These are phyloP conservation scores for Azemiops feae DNA, from an alignment of 2,113 vertebrate species.

Conservation along the genomic window DNA sequence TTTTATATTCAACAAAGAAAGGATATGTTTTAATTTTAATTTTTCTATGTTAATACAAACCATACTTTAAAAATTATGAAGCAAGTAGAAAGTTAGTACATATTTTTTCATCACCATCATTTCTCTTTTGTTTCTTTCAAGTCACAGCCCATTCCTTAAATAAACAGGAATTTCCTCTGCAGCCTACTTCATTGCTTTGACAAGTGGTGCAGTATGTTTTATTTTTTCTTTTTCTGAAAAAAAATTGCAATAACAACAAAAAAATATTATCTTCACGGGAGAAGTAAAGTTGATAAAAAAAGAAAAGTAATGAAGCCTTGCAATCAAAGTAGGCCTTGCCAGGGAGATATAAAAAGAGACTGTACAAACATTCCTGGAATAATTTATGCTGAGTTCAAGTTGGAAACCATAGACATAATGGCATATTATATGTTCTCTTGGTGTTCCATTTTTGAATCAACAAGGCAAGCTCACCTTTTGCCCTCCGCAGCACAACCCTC, in stretches of 20 bases:
- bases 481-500: not conserved
- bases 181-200: constrained; percentile 36
- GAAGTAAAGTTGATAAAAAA: constrained; percentile 49
- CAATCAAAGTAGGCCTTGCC: constrained; percentile 59
- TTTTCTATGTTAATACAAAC: not conserved
- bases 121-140: constrained; percentile 34
- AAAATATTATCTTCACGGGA: constrained; percentile 42
- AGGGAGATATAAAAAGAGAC: constrained; percentile 58
- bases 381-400: constrained; percentile 64
- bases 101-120: not conserved
- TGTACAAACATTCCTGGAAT: constrained; percentile 60
- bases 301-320: constrained; percentile 55
- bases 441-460: constrained; percentile 55
- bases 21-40: not conserved
- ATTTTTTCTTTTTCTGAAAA: constrained; percentile 42
- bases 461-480: constrained; percentile 39
- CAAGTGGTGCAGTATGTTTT: constrained; percentile 43
- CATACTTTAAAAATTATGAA: not conserved
- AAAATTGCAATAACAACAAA: constrained; percentile 10
- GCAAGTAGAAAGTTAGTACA: not conserved
- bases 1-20: not conserved
- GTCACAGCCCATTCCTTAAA: constrained; percentile 9
- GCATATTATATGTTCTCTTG: constrained; percentile 54
- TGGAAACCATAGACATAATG: constrained; percentile 54
- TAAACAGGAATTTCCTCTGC: constrained; percentile 51